Base-by-base conservation (phyloP, 1,140 invertebrate genomes). In the Drosophila tsacasi region DNA sequence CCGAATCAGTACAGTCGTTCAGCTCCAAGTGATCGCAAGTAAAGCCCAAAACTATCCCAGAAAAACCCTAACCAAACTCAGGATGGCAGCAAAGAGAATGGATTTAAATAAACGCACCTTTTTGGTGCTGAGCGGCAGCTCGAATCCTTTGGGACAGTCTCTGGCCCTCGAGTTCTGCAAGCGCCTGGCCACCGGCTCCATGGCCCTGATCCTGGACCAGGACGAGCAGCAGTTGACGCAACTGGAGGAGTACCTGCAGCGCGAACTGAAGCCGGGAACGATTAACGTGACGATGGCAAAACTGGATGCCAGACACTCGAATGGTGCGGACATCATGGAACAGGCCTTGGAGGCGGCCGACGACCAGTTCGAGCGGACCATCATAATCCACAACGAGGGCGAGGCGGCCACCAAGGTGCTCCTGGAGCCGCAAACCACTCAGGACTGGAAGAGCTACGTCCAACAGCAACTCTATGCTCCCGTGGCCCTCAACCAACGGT, bases 351-450 rank as follows among this genome's bases (percentile, higher is more conserved):
- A 40, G 7, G 64, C 58, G 17, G 5, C 19, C 23, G 2, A 35
- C 0, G 9, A 17, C 2, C 21, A 17, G 5, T 97, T 97, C 89
- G 94, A 96, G 60, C 94, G 95, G 71, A 94, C 94, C 17, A 92
- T 98, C 3, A 94, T 99, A 10, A 94, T 99, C 68, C 98, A 99
- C 89, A 99, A 99, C 94, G 98, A 96, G 21, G 98, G 97, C 0
- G 96, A 96, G 10, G 83, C 98, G n/a, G 98, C 98, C 15, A 92
- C 87, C 21, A 96, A 82, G 91, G 93, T 73, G 94, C 94, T 32
- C 85, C 82, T 50, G 93, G 96, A 63, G 94, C 97, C 91, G 93
- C 77, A 94, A 13, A 92, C 96, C 84, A 63, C 95, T 7, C 81
- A 94, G 3, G 93, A 94, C 25, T 95, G 96, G 93, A 93, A 94